phyloP scores from a whole-genome alignment of 1,140 invertebrate species.

The Ditylenchus dipsaci region DNA sequence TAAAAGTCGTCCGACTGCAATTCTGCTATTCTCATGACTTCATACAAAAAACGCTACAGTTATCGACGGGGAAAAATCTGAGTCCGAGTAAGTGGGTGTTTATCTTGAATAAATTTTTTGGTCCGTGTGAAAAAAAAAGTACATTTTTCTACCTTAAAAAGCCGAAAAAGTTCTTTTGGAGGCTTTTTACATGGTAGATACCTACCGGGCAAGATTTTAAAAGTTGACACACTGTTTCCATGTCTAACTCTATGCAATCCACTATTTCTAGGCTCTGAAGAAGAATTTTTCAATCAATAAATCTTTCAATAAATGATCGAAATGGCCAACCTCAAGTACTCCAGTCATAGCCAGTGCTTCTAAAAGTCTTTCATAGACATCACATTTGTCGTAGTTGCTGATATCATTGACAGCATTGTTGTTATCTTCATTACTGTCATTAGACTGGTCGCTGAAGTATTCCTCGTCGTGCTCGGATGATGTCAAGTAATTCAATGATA shows the following conservation, averaged over 20 bases:
- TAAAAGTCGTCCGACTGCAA: slow-evolving; percentile 85
- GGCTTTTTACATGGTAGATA: too few relatives aligned
- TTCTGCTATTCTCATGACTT: slow-evolving; percentile 78
- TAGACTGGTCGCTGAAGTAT: background rate
- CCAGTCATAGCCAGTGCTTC: background rate
- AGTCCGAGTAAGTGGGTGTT: too few relatives aligned
- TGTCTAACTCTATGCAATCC: background rate
- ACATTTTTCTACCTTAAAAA: too few relatives aligned
- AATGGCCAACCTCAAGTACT: background rate
- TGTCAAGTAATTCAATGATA: background rate
- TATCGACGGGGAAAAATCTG: too few relatives aligned
- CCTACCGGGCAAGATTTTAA: background rate
- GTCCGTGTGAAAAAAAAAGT: too few relatives aligned
- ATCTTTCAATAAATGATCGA: background rate
- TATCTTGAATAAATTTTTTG: background rate
- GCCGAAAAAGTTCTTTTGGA: too few relatives aligned
- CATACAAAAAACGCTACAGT: too few relatives aligned
- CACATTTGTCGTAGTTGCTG: background rate
- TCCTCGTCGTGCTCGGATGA: background rate
- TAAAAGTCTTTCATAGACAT: background rate
- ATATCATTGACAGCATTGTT: background rate
- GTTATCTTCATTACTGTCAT: background rate
- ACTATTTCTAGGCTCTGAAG: background rate
- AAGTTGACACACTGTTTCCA: background rate
- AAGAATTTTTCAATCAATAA: background rate